Conservation (phyloP, 2,888 invertebrate genomes). For the Diploptera punctata region DNA sequence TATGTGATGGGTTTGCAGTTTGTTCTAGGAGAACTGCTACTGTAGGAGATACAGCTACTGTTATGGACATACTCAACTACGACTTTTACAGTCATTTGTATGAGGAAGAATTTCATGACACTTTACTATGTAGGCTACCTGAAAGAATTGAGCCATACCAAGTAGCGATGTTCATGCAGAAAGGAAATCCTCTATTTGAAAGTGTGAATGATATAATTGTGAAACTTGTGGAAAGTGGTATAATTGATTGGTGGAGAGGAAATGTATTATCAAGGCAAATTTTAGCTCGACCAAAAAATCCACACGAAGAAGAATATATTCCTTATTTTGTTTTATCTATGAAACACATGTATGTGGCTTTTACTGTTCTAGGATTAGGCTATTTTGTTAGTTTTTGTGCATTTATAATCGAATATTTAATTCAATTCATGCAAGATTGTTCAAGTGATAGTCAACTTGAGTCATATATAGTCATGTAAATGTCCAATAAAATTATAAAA, state of each 20-base stretch:
- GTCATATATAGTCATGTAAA: too few relatives aligned
- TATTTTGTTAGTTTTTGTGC: neutral
- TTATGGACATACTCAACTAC: neutral
- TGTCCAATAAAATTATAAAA: too few relatives aligned
- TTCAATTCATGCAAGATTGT: too few relatives aligned
- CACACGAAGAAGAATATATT: neutral
- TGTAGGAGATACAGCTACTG: neutral
- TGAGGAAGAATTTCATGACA: neutral
- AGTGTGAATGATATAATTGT: neutral
- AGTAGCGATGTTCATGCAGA: slow-evolving; percentile 2
- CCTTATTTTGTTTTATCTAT: neutral
- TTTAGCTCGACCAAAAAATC: neutral
- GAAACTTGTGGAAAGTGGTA: neutral
- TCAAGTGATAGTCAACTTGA: too few relatives aligned
- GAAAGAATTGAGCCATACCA: neutral
- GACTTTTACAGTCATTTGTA: neutral
- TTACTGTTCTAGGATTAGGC: neutral
- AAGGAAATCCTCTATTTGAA: neutral
- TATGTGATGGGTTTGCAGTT: neutral
- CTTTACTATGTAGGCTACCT: neutral
- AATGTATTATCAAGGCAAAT: neutral
- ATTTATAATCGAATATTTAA: too few relatives aligned
- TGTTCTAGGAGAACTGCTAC: neutral
- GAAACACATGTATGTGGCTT: neutral
- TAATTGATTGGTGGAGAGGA: neutral